Evolutionary conservation across 1,140 invertebrate genomes (phyloP).

Genomic region (Parapsyche elsis): DNA sequence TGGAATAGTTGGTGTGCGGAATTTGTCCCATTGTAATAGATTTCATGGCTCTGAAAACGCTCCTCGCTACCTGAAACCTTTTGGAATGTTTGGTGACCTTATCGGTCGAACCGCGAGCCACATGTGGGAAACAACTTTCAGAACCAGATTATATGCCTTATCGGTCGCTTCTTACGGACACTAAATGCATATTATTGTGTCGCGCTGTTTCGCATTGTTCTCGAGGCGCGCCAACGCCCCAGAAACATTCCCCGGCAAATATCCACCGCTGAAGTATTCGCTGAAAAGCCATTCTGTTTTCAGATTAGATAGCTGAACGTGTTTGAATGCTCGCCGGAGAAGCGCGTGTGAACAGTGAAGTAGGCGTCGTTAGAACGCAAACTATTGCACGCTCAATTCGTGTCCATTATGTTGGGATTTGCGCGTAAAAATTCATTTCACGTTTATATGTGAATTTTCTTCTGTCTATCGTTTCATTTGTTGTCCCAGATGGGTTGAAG

Average conservation of each 20-base stretch:
- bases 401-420: too few relatives aligned
- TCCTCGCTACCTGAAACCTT: neutral
- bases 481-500: too few relatives aligned
- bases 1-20: neutral
- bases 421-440: too few relatives aligned
- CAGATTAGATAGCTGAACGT: constrained; percentile 27
- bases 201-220: neutral
- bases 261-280: constrained; percentile 6
- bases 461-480: too few relatives aligned
- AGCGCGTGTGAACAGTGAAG: neutral
- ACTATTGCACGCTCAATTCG: neutral
- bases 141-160: neutral
- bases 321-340: constrained; percentile 2
- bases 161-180: neutral
- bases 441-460: too few relatives aligned
- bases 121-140: neutral
- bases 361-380: neutral
- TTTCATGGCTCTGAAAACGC: neutral
- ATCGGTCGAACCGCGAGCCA: neutral
- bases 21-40: neutral
- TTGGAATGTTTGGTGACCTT: neutral
- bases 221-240: neutral
- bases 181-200: constrained; percentile 12
- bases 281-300: neutral
- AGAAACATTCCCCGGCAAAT: neutral